phyloP scores from a whole-genome alignment of 2,888 invertebrate species.

The Tachina grossa region DNA sequence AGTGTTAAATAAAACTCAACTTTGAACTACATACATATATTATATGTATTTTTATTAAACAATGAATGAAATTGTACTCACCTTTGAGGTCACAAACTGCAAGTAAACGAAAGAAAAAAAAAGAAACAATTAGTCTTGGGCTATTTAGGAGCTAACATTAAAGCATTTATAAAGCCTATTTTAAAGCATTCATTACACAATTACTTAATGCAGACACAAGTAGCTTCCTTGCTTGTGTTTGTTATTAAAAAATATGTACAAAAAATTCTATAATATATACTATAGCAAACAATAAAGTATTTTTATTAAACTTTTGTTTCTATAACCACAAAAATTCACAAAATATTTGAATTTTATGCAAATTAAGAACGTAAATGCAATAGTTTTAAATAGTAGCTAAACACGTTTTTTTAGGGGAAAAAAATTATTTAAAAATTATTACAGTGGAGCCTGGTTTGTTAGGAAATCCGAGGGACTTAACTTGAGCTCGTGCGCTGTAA shows the following conservation, averaged over 20 bases:
- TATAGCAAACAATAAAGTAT: no score
- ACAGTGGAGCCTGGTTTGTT: constrained; percentile 27
- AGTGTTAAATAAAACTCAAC: no score
- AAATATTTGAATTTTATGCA: not conserved
- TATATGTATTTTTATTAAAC: no score
- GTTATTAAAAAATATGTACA: not conserved
- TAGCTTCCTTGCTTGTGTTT: no score
- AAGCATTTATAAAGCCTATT: not conserved
- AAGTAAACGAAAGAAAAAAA: not conserved
- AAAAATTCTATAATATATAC: no score
- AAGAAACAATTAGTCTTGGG: not conserved
- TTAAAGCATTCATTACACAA: no score
- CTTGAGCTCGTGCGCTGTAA: no score
- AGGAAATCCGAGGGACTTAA: no score
- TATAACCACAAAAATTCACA: no score
- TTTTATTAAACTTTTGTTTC: no score
- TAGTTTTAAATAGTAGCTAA: not conserved
- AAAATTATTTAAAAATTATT: not conserved
- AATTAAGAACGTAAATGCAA: not conserved
- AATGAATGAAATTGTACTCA: not conserved
- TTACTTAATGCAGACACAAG: not conserved
- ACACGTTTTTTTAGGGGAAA: not conserved
- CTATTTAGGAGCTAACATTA: not conserved
- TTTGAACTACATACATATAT: no score
- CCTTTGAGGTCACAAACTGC: not conserved